phyloP scores from a whole-genome alignment of 2,888 invertebrate species.

The Eupithecia subfuscata region DNA sequence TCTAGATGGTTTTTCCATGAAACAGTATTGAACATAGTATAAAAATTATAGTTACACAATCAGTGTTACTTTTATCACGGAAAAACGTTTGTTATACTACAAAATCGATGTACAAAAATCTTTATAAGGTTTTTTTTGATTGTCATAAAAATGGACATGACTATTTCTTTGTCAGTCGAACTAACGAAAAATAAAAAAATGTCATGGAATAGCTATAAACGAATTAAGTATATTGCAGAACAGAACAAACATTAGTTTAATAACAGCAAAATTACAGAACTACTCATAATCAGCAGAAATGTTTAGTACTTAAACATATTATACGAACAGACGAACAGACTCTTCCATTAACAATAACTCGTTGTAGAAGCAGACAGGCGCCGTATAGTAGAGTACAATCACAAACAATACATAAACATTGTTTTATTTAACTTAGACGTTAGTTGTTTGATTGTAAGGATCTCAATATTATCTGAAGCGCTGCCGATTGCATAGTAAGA shows the following conservation, averaged over 20 bases:
- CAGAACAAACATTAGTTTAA: neutral
- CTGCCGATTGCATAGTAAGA: neutral
- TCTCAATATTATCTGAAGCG: neutral
- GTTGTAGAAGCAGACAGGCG: conserved; percentile 38
- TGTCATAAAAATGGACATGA: no score
- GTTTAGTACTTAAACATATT: neutral
- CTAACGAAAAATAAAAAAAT: no score
- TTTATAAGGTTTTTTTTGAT: no score
- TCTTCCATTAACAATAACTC: conserved; percentile 41
- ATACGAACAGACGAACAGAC: conserved; percentile 1
- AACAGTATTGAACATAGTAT: no score
- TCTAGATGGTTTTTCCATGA: no score
- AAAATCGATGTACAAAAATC: no score
- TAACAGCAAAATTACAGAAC: neutral
- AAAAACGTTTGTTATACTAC: no score
- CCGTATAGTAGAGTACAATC: conserved; percentile 13
- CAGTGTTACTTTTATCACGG: no score
- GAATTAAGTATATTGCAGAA: no score
- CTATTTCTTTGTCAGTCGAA: no score
- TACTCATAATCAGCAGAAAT: neutral
- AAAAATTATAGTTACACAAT: no score
- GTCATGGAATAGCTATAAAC: no score
- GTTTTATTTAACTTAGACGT: neutral
- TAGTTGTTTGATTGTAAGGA: neutral
- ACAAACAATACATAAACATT: neutral